Evolutionary conservation across 2,113 vertebrate genomes (phyloP).

Genomic region (Ptilonorhynchus violaceus): DNA sequence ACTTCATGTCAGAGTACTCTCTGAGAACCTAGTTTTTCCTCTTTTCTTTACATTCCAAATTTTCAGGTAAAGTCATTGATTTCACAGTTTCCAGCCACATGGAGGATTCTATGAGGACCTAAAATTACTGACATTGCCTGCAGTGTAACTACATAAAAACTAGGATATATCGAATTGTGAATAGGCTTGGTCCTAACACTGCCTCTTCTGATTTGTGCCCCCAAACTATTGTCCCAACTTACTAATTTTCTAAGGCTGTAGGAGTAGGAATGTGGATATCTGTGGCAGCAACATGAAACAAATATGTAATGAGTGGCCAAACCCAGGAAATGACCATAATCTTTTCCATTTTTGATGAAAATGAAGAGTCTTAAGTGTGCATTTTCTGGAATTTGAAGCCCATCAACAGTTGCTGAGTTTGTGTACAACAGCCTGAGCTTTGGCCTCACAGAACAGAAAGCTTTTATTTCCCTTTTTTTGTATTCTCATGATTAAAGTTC

Average conservation of each 20-base stretch:
- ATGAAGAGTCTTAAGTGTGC: fast-evolving
- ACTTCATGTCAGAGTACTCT: neutral
- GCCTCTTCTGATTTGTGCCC: neutral
- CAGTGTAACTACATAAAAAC: neutral
- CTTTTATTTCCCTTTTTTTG: neutral
- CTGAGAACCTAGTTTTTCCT: neutral
- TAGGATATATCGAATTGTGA: neutral
- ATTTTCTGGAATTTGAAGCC: neutral
- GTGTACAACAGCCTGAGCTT: neutral
- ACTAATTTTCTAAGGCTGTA: neutral
- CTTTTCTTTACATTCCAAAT: neutral
- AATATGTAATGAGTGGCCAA: neutral
- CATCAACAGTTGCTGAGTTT: neutral
- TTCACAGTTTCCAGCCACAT: neutral
- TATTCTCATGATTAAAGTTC: neutral
- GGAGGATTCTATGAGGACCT: neutral
- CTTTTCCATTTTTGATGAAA: neutral
- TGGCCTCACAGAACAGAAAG: neutral
- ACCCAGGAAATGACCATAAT: fast-evolving
- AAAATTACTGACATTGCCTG: neutral
- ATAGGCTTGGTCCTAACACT: neutral
- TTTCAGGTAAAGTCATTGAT: neutral
- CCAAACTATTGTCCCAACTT: neutral
- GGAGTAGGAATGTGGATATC: neutral
- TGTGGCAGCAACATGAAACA: neutral